These are phyloP conservation scores for Intellagama lesueurii DNA, from an alignment of 2,797 vertebrate species.

Conservation along the genomic window DNA sequence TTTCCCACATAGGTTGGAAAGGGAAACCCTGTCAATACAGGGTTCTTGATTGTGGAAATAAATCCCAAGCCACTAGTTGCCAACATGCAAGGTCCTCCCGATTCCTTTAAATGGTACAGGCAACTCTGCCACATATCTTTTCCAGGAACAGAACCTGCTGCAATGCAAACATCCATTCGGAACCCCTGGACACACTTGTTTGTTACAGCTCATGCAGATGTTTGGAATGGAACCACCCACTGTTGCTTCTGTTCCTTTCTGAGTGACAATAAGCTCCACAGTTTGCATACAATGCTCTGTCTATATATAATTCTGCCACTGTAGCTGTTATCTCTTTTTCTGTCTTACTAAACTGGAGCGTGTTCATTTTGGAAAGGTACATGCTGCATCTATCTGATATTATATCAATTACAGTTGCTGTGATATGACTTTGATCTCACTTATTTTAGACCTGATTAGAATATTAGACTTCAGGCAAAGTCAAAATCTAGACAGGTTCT, in stretches of 20 bases:
- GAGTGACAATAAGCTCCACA: neutral
- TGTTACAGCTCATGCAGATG: neutral
- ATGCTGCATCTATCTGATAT: constrained; percentile 28
- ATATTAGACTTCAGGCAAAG: neutral
- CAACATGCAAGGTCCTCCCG: too few species aligned
- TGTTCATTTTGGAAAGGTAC: constrained; percentile 26
- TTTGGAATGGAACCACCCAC: neutral
- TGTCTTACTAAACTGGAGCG: constrained; percentile 15
- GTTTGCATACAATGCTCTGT: neutral
- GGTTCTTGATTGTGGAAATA: too few species aligned
- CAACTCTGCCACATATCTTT: too few species aligned
- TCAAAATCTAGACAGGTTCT: constrained; percentile 26
- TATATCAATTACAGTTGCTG: constrained; percentile 30
- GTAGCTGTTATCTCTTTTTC: constrained; percentile 24
- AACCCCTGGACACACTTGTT: neutral
- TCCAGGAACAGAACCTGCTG: neutral
- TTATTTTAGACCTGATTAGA: constrained; percentile 42
- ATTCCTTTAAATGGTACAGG: too few species aligned
- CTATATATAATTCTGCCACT: neutral
- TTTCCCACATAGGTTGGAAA: too few species aligned
- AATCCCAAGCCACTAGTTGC: too few species aligned
- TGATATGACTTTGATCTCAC: constrained; percentile 47
- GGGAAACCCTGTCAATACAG: too few species aligned
- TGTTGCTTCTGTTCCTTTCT: neutral
- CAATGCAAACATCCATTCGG: neutral